These are phyloP conservation scores for Triops longicaudatus DNA, from an alignment of 1,140 invertebrate species.

Conservation along the genomic window DNA sequence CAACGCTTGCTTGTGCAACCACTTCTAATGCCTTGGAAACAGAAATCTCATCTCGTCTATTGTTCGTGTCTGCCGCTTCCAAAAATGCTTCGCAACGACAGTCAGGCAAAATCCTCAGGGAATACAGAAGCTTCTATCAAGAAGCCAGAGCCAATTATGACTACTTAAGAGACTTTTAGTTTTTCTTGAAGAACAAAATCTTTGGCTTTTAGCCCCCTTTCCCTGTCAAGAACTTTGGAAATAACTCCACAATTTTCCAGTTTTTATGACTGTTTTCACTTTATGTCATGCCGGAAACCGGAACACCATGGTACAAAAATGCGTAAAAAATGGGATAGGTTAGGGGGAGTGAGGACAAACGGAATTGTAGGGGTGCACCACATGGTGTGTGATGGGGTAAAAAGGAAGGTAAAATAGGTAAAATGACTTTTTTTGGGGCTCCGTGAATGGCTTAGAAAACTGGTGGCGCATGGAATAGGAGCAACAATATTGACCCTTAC, in stretches of 20 bases:
- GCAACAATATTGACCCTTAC: conserved; percentile 1
- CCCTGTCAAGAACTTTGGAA: no score
- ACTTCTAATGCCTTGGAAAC: conserved; percentile 11
- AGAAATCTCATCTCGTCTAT: background rate
- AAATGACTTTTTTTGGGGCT: background rate
- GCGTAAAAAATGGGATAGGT: background rate
- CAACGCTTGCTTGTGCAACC: background rate
- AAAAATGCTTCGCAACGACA: background rate
- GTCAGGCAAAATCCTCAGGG: background rate
- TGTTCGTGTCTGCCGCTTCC: background rate
- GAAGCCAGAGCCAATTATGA: background rate
- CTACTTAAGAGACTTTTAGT: background rate
- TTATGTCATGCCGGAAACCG: background rate
- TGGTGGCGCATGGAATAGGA: background rate
- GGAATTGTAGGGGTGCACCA: background rate
- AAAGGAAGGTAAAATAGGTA: background rate
- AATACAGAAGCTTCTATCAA: background rate
- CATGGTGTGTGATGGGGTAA: background rate
- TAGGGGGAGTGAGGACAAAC: no score
- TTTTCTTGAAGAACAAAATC: no score
- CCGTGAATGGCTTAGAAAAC: background rate
- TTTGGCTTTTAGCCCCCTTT: no score
- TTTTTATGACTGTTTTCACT: background rate
- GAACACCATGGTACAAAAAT: background rate
- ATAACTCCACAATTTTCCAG: no score